These are phyloP conservation scores for Beroe ovata DNA, from an alignment of 37 sponge, comb jelly and placozoan genomes.

Conservation along the genomic window DNA sequence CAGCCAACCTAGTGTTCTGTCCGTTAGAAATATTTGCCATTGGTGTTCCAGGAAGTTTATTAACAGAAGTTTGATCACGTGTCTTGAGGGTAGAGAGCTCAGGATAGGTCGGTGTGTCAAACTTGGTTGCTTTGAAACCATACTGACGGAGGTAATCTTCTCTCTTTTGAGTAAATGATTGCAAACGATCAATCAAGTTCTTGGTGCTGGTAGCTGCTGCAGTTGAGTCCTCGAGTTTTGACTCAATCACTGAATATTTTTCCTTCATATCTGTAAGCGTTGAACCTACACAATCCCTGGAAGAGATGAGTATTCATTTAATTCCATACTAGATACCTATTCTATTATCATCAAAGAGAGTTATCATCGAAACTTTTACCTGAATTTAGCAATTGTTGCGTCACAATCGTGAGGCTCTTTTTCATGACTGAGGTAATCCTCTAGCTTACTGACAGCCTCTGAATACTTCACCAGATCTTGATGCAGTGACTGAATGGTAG, in stretches of 20 bases:
- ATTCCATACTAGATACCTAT: too few species aligned
- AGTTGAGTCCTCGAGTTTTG: background rate
- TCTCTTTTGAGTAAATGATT: background rate
- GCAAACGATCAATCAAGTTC: background rate
- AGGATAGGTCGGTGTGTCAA: background rate
- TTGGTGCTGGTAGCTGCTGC: background rate
- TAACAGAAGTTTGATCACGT: background rate
- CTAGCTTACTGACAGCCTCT: background rate
- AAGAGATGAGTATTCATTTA: background rate
- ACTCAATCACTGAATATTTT: background rate
- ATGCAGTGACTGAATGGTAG: background rate
- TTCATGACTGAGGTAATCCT: background rate
- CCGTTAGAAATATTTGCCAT: background rate
- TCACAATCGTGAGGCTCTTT: background rate
- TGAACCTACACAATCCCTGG: background rate
- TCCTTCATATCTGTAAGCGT: background rate
- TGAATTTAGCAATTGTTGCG: background rate
- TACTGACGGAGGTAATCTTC: background rate
- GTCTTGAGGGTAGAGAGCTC: background rate
- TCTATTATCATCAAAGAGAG: background rate
- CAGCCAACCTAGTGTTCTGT: background rate
- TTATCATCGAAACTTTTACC: background rate
- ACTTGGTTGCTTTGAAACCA: background rate
- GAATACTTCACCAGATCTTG: background rate
- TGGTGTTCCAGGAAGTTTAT: background rate